These are phyloP conservation scores for Pandemis heparana DNA, from an alignment of 2,888 invertebrate species.

Conservation along the genomic window DNA sequence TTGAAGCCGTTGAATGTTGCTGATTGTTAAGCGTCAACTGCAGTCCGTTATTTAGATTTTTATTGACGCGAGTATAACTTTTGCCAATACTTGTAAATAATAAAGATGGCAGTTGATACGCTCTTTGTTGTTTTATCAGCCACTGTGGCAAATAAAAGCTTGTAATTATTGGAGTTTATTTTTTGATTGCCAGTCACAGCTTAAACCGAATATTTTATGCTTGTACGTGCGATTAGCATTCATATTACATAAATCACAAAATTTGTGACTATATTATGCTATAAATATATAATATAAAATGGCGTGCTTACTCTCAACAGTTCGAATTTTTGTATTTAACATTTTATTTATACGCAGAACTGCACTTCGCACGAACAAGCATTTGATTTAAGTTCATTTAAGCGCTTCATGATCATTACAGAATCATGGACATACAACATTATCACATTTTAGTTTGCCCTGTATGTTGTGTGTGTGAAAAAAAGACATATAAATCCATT, in stretches of 20 bases:
- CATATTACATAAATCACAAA: too few species aligned
- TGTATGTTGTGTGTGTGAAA: slow-evolving; percentile 29
- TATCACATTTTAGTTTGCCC: neutral
- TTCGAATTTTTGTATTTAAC: neutral
- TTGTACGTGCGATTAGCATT: neutral
- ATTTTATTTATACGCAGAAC: neutral
- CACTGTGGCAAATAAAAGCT: neutral
- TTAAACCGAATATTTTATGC: neutral
- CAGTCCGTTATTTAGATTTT: neutral
- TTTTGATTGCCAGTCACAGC: neutral
- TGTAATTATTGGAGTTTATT: neutral
- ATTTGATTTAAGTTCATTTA: neutral
- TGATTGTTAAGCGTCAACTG: neutral
- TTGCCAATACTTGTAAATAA: neutral
- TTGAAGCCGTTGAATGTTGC: neutral
- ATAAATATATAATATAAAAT: too few species aligned
- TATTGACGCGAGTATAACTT: neutral
- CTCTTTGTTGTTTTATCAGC: slow-evolving; percentile 7
- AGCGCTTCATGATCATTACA: neutral
- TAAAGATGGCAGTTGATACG: too few species aligned
- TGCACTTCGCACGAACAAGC: neutral
- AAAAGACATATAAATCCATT: slow-evolving; percentile 15
- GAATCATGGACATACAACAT: neutral
- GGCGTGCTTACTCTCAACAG: too few species aligned
- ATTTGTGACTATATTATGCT: too few species aligned